A percentile compares a stretch with the other conserved stretches of the same genome.
These are phyloP conservation scores for Balearica regulorum DNA, from an alignment of 2,797 vertebrate species.

Conservation along the genomic window DNA sequence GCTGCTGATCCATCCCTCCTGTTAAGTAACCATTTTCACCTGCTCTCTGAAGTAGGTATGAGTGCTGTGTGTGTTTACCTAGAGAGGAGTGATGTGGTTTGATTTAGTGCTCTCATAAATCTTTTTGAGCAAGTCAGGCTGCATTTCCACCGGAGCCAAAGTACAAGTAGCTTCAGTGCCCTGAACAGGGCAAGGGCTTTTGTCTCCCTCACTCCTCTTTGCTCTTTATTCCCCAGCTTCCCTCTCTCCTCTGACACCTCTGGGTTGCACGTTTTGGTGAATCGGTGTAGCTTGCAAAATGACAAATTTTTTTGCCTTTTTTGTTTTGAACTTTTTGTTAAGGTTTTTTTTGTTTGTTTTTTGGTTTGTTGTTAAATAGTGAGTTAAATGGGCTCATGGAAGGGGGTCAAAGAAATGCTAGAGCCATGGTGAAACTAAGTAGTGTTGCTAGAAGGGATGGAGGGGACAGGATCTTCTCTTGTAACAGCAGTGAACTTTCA, in stretches of 20 bases:
- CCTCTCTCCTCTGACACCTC: background rate
- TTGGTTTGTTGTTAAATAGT: background rate
- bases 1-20: background rate
- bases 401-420: background rate
- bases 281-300: background rate
- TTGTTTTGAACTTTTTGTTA: background rate
- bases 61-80: background rate
- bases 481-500: background rate
- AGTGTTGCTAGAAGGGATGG: background rate
- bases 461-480: background rate
- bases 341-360: background rate
- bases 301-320: background rate
- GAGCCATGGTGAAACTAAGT: background rate
- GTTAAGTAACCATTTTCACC: background rate
- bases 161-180: background rate
- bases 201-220: background rate
- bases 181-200: accelerated
- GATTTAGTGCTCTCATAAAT: background rate
- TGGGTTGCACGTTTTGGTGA: background rate
- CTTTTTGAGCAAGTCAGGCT: background rate
- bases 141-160: background rate
- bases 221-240: background rate
- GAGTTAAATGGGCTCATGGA: background rate
- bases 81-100: background rate
- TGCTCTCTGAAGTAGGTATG: background rate